phyloP scores from a whole-genome alignment of 2,113 vertebrate species.

The Equus przewalskii region DNA sequence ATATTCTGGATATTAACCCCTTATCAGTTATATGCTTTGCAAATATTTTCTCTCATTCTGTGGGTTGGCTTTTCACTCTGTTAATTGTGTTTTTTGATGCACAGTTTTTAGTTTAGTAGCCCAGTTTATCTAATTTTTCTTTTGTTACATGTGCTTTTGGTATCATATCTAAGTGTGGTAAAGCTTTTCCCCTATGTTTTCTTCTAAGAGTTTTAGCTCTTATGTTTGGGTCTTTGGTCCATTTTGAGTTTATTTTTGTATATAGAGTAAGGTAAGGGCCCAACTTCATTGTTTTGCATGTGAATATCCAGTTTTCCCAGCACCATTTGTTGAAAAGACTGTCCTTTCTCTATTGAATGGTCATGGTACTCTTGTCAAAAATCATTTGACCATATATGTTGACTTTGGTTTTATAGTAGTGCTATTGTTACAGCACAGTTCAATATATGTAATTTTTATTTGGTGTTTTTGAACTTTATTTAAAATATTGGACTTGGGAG shows the following conservation, averaged over 20 bases:
- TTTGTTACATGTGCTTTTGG: background rate
- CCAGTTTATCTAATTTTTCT: background rate
- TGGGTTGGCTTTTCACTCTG: background rate
- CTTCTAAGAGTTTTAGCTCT: background rate
- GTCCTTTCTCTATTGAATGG: background rate
- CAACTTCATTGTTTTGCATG: background rate
- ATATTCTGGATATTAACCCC: background rate
- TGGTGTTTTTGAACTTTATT: conserved; percentile 47
- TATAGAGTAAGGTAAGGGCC: background rate
- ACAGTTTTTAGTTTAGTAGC: background rate
- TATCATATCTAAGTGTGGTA: background rate
- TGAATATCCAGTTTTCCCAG: background rate
- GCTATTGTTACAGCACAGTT: background rate
- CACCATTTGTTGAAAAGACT: background rate
- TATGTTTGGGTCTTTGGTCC: conserved; percentile 1
- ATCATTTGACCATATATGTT: background rate
- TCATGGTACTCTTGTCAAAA: background rate
- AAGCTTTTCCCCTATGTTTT: conserved; percentile 5
- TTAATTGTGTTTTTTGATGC: background rate
- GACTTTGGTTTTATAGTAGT: conserved; percentile 14
- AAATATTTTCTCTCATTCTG: background rate
- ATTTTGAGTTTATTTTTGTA: conserved; percentile 43
- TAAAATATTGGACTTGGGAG: conserved; percentile 10
- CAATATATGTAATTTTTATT: conserved; percentile 4
- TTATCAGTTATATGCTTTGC: background rate